Conservation (phyloP, 64 coral and sea anemone genomes). For the Stichodactyla mertensii region DNA sequence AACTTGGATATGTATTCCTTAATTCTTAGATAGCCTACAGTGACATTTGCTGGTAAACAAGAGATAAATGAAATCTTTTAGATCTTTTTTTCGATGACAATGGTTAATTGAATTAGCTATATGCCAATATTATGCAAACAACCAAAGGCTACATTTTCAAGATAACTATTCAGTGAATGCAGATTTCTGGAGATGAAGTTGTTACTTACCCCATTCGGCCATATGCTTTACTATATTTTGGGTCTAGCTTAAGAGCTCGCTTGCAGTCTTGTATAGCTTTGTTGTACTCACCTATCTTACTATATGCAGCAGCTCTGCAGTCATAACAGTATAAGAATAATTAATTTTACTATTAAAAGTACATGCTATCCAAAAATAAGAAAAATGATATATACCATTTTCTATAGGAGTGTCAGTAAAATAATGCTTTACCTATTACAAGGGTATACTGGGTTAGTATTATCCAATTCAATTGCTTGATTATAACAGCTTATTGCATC, state of each 20-base stretch:
- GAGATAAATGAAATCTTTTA: no score
- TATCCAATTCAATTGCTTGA: constrained; percentile 84
- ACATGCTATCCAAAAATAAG: background rate
- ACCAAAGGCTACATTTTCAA: no score
- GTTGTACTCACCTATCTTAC: constrained; percentile 83
- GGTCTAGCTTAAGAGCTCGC: constrained; percentile 76
- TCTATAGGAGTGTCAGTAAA: background rate
- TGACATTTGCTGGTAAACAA: no score
- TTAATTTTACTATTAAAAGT: background rate
- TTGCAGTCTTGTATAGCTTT: constrained; percentile 87
- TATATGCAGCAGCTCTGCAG: constrained; percentile 84
- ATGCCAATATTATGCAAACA: no score
- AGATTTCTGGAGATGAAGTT: no score
- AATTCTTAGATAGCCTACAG: no score
- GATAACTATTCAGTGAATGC: no score
- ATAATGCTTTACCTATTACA: constrained; percentile 81
- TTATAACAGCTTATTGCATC: constrained; percentile 85
- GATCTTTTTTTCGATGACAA: no score
- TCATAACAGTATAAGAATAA: background rate
- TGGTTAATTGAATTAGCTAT: no score
- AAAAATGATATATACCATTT: no score
- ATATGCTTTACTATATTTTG: constrained; percentile 93
- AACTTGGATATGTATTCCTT: no score
- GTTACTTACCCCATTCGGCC: constrained; percentile 86
- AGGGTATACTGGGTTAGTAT: constrained; percentile 84